Percentiles rank a stretch among this genome's conserved stretches.
Evolutionary conservation across 2,888 invertebrate species (phyloP).

Genomic region (Coelinius sp.): DNA sequence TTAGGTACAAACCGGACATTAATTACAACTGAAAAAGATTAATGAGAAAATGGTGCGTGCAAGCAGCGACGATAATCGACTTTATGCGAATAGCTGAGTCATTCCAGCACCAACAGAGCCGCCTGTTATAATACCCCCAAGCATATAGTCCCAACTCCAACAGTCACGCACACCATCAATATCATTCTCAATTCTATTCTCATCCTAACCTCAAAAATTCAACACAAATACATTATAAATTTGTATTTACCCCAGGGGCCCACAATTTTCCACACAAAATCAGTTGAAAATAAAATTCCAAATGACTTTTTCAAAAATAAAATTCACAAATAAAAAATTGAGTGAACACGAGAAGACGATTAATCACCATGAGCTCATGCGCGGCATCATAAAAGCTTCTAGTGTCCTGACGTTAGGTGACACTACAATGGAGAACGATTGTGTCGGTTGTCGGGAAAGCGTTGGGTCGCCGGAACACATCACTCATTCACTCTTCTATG

Average conservation of each 20-base stretch:
- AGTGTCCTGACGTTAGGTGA: conserved; percentile 7
- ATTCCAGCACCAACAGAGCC: conserved; percentile 29
- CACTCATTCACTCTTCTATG: conserved; percentile 12
- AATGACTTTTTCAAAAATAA: neutral
- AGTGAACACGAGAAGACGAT: conserved; percentile 39
- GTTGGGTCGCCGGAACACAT: conserved; percentile 20
- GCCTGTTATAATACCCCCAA: conserved; percentile 42
- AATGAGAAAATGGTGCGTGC: conserved; percentile 57
- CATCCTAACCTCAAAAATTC: conserved; percentile 10
- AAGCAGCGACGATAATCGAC: conserved; percentile 54
- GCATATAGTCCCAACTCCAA: conserved; percentile 42
- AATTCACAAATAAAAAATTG: neutral
- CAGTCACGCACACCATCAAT: conserved; percentile 51
- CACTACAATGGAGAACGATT: conserved; percentile 18
- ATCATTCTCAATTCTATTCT: conserved; percentile 24
- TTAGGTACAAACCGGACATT: conserved; percentile 56
- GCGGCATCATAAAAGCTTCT: conserved; percentile 34
- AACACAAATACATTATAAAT: neutral
- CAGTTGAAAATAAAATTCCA: neutral
- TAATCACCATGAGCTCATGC: conserved; percentile 44
- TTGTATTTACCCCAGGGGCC: neutral
- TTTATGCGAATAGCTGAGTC: conserved; percentile 55
- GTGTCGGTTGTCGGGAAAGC: conserved; percentile 1
- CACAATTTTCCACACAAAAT: neutral
- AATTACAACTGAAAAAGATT: conserved; percentile 61